Base-by-base conservation (phyloP, 2,113 vertebrate species). In the Euleptes europaea region DNA sequence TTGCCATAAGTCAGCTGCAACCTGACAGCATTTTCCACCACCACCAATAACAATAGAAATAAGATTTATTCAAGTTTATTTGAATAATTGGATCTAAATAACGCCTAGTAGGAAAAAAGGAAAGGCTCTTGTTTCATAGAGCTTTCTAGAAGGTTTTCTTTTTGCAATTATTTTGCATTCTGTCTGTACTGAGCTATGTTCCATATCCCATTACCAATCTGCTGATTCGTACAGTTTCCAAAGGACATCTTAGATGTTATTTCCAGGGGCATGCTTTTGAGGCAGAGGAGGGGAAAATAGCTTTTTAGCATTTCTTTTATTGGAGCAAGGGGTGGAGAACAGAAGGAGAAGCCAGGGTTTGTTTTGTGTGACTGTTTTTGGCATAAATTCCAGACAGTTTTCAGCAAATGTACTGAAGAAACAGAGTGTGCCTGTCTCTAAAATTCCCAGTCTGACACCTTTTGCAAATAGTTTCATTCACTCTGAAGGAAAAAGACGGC, bases 141-240 rank as follows among this genome's bases (percentile, higher is more conserved):
- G 78, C 40, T 28, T 78, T 66, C 19, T 12, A 71, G 73, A 80
- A 84, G 5, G 0, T 1, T 33, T 75, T 2, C 2, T 2, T 60
- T 12, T 73, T 44, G 21, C 40, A 47, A 70, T 84, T 60, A 72
- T 84, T 79, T 80, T 33, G 35, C 19, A 38, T 72, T 44, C 75
- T n/a, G 19, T 21, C 42, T 49, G 13, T 31, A 67, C 40, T 88
- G 57, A 83, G 83, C n/a, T 65, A 69, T 31, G 57, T 69, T 38
- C 47, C 80, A 72, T 42, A 57, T 60, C 60, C 57, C 33, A 26
- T 79, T 79, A 86, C 35, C 51, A 86, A 13, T 79, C 54, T 79
- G 31, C 69, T 83, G 65, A 82, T 21, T 35, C 13, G 12, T 83
- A 83, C 81, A 86, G 31, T 81, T 84, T 54, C 2, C 1, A 33